Evolutionary conservation across 2,888 invertebrate species (phyloP), one percentile per base, ranked within the genome.

Genomic region (Euclidia mi): DNA sequence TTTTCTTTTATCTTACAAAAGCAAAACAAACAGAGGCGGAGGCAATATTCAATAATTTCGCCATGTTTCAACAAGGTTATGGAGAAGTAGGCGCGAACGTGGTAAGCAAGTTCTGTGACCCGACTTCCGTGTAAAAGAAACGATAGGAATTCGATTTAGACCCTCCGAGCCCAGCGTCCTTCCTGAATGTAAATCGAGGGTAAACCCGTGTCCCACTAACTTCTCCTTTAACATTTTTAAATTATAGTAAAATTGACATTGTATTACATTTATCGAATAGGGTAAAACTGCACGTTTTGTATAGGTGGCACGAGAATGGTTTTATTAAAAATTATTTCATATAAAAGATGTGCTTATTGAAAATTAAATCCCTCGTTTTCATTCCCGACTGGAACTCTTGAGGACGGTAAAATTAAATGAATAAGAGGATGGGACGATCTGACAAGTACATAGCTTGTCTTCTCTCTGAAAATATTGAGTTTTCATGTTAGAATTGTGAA

Each of bases 111-210:
- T 78, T 81, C 79, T 71, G 78, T 82, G 81, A 84, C 82, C 82
- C 78, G 75, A 71, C 76, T 76, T 77, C 76, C 79, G 80, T 79
- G 84, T 82, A 84, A 81, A 83, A 88, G 86, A 89, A 90, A 87
- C 85, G 91, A 86, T 84, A 85, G 90, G 89, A 91, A 92, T 93
- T 93, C 91, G 90, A 92, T 93, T 91, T 90, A 79, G 88, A 81
- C 88, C 90, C 87, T 86, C 76, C 85, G 79, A 60, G 73, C 81
- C 81, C 83, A 78, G 49, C 82, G 82, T 89, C 91, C 87, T 90
- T 82, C 86, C 85, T 89, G 91, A 90, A 93, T 92, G 89, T 83
- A 91, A 93, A 92, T 91, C 75, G 87, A 81, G 87, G 87, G 84
- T 75, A 81, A 87, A 84, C 83, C 85, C 82, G 79, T 78, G 79